Conservation (phyloP, 2,888 invertebrate genomes). For the Panopea generosa region DNA sequence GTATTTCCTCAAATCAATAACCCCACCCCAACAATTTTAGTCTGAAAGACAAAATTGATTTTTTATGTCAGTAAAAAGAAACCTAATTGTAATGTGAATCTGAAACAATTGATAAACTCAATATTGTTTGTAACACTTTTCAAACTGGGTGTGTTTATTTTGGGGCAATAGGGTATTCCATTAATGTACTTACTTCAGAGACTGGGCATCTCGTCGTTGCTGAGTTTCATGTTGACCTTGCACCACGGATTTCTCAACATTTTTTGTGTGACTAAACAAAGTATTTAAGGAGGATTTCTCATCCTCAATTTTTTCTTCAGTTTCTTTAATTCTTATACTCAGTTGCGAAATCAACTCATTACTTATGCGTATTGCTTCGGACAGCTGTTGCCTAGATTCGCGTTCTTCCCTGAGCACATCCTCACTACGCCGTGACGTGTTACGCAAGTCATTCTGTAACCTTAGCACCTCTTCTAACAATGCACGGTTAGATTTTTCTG, state of each 20-base stretch:
- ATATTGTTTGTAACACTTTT: too few species aligned
- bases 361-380: constrained; percentile 79
- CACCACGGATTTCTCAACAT: constrained; percentile 82
- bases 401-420: constrained; percentile 81
- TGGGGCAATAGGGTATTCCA: too few species aligned
- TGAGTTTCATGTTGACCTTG: constrained; percentile 82
- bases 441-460: constrained; percentile 82
- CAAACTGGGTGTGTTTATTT: too few species aligned
- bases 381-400: constrained; percentile 80
- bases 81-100: too few species aligned
- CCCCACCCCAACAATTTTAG: too few species aligned
- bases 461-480: constrained; percentile 84
- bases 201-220: constrained; percentile 77
- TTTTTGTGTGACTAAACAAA: constrained; percentile 81
- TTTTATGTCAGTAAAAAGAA: too few species aligned
- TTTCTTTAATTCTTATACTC: constrained; percentile 77
- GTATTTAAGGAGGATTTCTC: constrained; percentile 79
- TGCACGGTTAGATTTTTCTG: constrained; percentile 85
- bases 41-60: too few species aligned
- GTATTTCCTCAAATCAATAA: too few species aligned
- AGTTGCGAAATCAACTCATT: constrained; percentile 82
- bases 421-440: constrained; percentile 78
- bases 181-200: constrained; percentile 73
- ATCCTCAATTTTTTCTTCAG: constrained; percentile 82
- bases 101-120: too few species aligned